Percentiles rank a stretch among this genome's conserved stretches.
phyloP scores from a whole-genome alignment of 2,888 invertebrate species.

The Trachelus troglodyta region DNA sequence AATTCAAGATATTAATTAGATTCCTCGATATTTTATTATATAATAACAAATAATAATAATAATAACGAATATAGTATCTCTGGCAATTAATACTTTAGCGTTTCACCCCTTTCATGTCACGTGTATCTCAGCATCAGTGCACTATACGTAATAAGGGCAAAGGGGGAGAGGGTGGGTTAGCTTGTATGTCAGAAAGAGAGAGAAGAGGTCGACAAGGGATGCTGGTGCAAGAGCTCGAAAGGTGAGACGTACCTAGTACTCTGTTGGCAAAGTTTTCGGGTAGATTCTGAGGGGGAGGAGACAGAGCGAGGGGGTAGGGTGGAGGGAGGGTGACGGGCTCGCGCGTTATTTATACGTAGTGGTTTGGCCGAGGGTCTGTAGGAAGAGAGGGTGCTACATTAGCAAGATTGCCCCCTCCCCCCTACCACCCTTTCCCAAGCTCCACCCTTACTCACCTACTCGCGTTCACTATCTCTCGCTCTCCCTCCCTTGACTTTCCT shows the following conservation, averaged over 20 bases:
- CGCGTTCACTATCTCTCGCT: constrained; percentile 23
- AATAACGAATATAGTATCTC: constrained; percentile 22
- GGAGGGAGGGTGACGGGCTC: constrained; percentile 32
- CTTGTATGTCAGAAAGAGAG: constrained; percentile 12
- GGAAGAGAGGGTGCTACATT: constrained; percentile 54
- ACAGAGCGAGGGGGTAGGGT: constrained; percentile 32
- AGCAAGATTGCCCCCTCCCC: constrained; percentile 48
- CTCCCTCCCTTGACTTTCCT: constrained; percentile 22
- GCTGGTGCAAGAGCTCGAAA: constrained; percentile 18
- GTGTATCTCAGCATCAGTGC: constrained; percentile 32
- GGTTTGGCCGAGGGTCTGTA: constrained; percentile 45
- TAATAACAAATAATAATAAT: not conserved
- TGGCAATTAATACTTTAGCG: constrained; percentile 46
- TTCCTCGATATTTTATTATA: not conserved
- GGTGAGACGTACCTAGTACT: constrained; percentile 13
- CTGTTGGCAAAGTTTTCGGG: not conserved
- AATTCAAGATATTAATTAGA: not conserved
- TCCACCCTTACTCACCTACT: constrained; percentile 14
- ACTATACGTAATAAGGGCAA: not conserved
- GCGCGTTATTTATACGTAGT: constrained; percentile 52
- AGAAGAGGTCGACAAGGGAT: constrained; percentile 20
- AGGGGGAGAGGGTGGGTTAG: constrained; percentile 7
- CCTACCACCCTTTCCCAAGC: constrained; percentile 10
- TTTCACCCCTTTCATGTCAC: constrained; percentile 49
- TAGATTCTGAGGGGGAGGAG: constrained; percentile 18